These are phyloP conservation scores for Halesus radiatus DNA, from an alignment of 1,140 invertebrate species.

Conservation along the genomic window DNA sequence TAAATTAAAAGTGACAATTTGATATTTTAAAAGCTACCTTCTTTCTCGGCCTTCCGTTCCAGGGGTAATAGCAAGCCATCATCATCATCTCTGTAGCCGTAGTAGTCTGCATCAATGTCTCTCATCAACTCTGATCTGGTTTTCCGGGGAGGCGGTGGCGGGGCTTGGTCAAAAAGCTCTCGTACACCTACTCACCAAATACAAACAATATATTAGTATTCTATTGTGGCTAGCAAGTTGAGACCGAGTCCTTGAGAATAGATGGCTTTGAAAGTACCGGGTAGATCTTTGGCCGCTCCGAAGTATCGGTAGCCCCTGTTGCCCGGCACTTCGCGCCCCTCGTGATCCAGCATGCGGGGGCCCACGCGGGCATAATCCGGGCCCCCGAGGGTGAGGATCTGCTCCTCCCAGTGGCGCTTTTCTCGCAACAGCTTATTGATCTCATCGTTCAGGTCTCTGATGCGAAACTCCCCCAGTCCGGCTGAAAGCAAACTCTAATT, in stretches of 20 bases:
- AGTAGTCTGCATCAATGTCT: conserved; percentile 98
- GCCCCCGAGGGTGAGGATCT: conserved; percentile 95
- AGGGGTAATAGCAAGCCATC: conserved; percentile 94
- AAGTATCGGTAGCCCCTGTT: conserved; percentile 99
- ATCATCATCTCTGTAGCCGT: conserved; percentile 98
- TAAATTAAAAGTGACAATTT: not conserved
- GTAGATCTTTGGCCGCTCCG: conserved; percentile 98
- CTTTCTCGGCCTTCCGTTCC: conserved; percentile 86
- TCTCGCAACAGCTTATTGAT: conserved; percentile 98
- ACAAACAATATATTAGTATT: conserved; percentile 20
- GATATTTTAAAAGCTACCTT: conserved; percentile 61
- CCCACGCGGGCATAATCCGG: conserved; percentile 94
- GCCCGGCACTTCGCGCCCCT: conserved; percentile 97
- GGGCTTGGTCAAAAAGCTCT: conserved; percentile 97
- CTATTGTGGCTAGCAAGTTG: too few relatives aligned
- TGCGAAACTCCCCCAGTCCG: conserved; percentile 97
- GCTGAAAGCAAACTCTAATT: conserved; percentile 70
- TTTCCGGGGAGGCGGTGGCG: conserved; percentile 88
- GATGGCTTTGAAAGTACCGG: conserved; percentile 70
- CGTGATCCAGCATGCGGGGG: conserved; percentile 95
- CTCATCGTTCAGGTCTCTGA: conserved; percentile 98
- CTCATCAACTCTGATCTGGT: conserved; percentile 97
- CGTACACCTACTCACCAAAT: conserved; percentile 81
- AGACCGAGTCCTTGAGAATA: too few relatives aligned
- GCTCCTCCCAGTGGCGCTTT: conserved; percentile 96